Evolutionary conservation across 2,797 vertebrate genomes (phyloP).

Genomic region (Takifugu rubripes): DNA sequence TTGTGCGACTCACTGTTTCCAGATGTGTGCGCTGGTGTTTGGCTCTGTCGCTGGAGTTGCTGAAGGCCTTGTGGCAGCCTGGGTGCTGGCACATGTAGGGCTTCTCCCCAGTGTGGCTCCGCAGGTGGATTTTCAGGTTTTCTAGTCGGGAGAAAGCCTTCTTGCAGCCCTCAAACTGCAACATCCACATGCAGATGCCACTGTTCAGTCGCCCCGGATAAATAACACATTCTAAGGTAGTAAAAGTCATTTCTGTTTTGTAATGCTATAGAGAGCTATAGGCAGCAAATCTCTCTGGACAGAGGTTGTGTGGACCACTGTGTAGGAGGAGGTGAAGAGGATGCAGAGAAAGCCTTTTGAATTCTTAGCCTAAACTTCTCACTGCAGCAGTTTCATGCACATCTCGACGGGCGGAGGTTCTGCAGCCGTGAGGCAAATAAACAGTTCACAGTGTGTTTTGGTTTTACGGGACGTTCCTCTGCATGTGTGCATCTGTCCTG

Average conservation of each 20-base stretch:
- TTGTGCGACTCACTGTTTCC: conserved; percentile 86
- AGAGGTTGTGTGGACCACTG: conserved; percentile 31
- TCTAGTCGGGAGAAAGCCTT: conserved; percentile 97
- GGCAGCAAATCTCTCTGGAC: conserved; percentile 4
- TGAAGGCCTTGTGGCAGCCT: conserved; percentile 96
- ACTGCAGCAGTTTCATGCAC: neutral
- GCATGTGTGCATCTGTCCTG: too few relatives aligned
- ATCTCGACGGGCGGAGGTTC: neutral
- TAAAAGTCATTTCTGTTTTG: neutral
- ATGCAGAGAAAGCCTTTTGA: conserved; percentile 18
- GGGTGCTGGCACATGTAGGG: conserved; percentile 92
- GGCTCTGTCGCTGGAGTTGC: conserved; percentile 97
- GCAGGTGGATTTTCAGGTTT: conserved; percentile 96
- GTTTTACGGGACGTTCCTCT: conserved; percentile 1
- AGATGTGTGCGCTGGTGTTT: conserved; percentile 97
- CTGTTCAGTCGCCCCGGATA: neutral
- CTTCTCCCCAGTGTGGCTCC: conserved; percentile 96
- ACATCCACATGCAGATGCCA: neutral
- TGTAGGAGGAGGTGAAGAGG: conserved; percentile 22
- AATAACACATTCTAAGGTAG: too few relatives aligned
- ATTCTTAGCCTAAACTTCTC: conserved; percentile 9
- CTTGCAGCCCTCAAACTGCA: conserved; percentile 92
- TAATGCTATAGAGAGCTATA: neutral
- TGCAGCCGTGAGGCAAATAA: conserved; percentile 3
- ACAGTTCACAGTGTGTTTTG: conserved; percentile 3